Percentiles rank a stretch among this genome's conserved stretches.
Evolutionary conservation across 2,888 invertebrate genomes (phyloP).

Genomic region (Tetropium fuscum): DNA sequence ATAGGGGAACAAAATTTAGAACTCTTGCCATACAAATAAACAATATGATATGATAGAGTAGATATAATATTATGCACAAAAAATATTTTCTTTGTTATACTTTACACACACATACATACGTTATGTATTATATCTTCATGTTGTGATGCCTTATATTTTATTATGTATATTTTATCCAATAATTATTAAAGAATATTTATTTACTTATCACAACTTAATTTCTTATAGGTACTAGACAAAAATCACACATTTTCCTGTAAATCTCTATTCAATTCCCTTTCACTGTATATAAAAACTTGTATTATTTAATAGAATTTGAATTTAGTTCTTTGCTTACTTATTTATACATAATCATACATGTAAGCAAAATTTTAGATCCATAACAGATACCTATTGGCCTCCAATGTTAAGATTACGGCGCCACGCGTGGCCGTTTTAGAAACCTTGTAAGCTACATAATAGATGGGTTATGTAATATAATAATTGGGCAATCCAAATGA

Average conservation of each 20-base stretch:
- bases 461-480: no score
- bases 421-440: no score
- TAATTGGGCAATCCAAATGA: no score
- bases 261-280: slow-evolving; percentile 18
- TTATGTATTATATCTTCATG: slow-evolving; percentile 55
- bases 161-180: slow-evolving; percentile 34
- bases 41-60: slow-evolving; percentile 50
- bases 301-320: no score
- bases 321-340: neutral
- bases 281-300: slow-evolving; percentile 16
- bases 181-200: slow-evolving; percentile 1
- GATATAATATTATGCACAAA: slow-evolving; percentile 58
- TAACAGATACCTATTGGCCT: no score
- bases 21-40: slow-evolving; percentile 49
- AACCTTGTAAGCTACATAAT: no score
- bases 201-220: slow-evolving; percentile 7
- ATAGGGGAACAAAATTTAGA: slow-evolving; percentile 52
- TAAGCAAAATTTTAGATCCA: no score
- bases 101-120: slow-evolving; percentile 45
- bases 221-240: slow-evolving; percentile 11
- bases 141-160: slow-evolving; percentile 58
- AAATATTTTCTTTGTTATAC: slow-evolving; percentile 55
- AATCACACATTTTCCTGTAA: slow-evolving; percentile 12
- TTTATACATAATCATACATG: neutral
- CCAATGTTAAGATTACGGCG: no score